Percentiles rank a stretch among this genome's conserved stretches.
phyloP scores from a whole-genome alignment of 2,888 invertebrate species.

The Xylota segnis region DNA sequence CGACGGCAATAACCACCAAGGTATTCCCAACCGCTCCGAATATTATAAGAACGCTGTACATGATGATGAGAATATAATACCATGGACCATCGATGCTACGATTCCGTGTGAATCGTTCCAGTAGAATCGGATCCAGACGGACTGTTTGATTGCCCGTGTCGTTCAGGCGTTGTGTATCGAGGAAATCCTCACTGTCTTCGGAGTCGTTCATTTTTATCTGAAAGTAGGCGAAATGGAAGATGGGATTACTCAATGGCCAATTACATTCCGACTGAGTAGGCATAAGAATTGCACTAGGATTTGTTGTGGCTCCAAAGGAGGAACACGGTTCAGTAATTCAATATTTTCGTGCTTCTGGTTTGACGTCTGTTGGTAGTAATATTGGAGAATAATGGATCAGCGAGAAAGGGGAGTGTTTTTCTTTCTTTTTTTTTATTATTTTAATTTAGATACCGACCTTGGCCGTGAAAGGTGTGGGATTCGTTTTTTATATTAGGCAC shows the following conservation, averaged over 20 bases:
- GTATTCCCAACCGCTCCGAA: conserved; percentile 94
- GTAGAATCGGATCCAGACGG: conserved; percentile 79
- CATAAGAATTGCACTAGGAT: background rate
- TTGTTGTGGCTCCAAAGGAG: background rate
- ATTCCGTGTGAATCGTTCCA: conserved; percentile 88
- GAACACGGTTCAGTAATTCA: conserved; percentile 1
- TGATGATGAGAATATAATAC: conserved; percentile 88
- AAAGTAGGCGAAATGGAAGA: conserved; percentile 22
- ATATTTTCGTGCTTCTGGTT: background rate
- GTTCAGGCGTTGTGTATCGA: conserved; percentile 51
- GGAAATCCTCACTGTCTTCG: conserved; percentile 52
- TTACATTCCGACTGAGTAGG: conserved; percentile 35
- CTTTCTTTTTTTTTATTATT: background rate
- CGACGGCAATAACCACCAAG: conserved; percentile 91
- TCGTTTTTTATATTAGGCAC: background rate
- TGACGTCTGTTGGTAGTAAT: conserved; percentile 5
- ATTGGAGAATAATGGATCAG: background rate
- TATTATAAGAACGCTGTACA: conserved; percentile 91
- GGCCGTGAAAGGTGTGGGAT: background rate
- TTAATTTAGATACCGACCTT: background rate
- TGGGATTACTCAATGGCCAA: conserved; percentile 17
- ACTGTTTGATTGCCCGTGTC: conserved; percentile 51
- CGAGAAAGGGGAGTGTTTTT: background rate
- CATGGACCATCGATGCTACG: conserved; percentile 90
- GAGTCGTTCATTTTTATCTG: conserved; percentile 72